A percentile compares a stretch with the other conserved stretches of the same genome.
phyloP scores from a whole-genome alignment of 2,797 vertebrate genomes.

The Parambassis ranga region DNA sequence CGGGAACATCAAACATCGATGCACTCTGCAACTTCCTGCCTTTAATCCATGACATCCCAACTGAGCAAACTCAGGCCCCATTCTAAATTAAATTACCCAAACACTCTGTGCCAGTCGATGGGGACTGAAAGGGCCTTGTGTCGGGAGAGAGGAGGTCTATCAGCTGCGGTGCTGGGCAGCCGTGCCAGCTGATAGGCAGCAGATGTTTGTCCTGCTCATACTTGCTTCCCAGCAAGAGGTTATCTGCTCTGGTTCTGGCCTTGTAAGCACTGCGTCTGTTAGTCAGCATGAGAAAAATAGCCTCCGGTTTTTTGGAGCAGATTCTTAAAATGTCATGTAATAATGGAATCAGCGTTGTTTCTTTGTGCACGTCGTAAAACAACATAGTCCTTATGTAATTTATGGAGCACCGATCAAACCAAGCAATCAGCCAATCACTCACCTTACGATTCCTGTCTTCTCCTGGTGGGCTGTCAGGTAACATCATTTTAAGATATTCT shows the following conservation, averaged over 20 bases:
- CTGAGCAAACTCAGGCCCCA: conserved; percentile 50
- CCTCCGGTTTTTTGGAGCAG: not conserved
- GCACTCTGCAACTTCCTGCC: conserved; percentile 56
- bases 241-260: conserved; percentile 31
- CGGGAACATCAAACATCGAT: conserved; percentile 71
- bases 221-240: conserved; percentile 31
- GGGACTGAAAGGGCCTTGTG: conserved; percentile 42
- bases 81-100: conserved; percentile 68
- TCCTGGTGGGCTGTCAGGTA: conserved; percentile 83
- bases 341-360: not conserved
- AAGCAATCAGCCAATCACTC: conserved; percentile 49
- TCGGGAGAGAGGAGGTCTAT: conserved; percentile 22
- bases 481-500: conserved; percentile 90
- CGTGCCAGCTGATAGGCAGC: conserved; percentile 42
- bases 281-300: conserved; percentile 2
- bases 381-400: not conserved
- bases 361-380: not conserved
- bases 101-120: conserved; percentile 45
- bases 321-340: not conserved
- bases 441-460: conserved; percentile 89
- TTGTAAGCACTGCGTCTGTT: not conserved
- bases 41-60: conserved; percentile 68
- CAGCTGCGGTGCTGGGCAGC: conserved; percentile 19
- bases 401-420: not conserved
- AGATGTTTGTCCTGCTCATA: conserved; percentile 49